Evolutionary conservation across 2,888 invertebrate genomes (phyloP), one percentile per base, ranked within the genome.

Genomic region (Pimpla rufipes): DNA sequence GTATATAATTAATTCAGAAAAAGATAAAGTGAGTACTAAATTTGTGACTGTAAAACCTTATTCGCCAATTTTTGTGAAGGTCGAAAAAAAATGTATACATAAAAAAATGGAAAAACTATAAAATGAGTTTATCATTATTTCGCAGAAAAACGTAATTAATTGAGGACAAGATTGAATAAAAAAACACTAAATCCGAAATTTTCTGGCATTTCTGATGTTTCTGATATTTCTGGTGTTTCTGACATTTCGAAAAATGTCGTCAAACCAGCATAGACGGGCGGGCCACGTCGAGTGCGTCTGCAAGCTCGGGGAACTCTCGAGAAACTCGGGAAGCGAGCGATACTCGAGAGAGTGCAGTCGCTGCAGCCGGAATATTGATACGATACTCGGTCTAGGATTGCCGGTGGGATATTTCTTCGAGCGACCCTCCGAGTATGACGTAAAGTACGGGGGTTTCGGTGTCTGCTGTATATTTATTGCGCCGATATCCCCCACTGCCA

Each of bases 281-380:
- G 23, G 23, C 2, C 55, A 21, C 18, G 35, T 68, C 68, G 50
- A 68, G 68, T 68, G 50, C 16, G 50, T 35, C 23, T 13, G 55
- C 55, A 55, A 55, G 55, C 35, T 35, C 37, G 40, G 40, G 71
- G 52, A 57, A 29, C 55, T 71, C 71, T 57, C 35, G 71, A 71
- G 55, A 42, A 40, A 45, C 40, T 13, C 35, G 16, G 18, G 52
- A 35, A 55, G 55, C 11, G 40, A 70, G 52, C 6, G 62, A 40
- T 35, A 37, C 70, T 70, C 21, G 55, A 66, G 66, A 66, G 50
- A 59, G 59, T 74, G 62, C 13, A 74, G 10, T 76, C 67, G 29
- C 37, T 76, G 52, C 66, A 57, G 29, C 23, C 55, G 37, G 66
- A 75, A 66, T 66, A 75, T 75, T 75, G 23, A 42, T 57, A 62